These are phyloP conservation scores for Ptychodera flava DNA, from an alignment of 35 echinoderm and acorn worm species.

Conservation along the genomic window DNA sequence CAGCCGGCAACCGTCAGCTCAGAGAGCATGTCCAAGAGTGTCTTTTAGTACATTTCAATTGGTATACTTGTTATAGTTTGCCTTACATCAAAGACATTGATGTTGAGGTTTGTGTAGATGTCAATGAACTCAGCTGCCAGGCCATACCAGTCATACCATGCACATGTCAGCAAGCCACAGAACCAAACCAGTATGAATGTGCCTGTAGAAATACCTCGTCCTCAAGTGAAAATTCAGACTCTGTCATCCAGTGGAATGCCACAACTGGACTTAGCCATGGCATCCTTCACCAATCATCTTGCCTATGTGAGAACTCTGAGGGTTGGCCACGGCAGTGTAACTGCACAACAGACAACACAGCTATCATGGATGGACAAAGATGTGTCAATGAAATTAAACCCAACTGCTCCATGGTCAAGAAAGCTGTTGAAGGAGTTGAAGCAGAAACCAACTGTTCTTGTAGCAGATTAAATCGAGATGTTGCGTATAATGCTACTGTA, in stretches of 20 bases:
- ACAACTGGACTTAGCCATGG: no score
- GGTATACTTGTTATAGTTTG: slow-evolving; percentile 25
- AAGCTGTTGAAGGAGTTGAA: background rate
- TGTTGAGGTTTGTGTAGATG: background rate
- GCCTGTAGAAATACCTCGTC: background rate
- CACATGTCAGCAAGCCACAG: background rate
- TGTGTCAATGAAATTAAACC: background rate
- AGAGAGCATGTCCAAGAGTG: slow-evolving; percentile 31
- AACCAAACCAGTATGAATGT: background rate
- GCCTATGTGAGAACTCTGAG: no score
- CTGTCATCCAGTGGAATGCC: no score
- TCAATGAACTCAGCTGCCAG: background rate
- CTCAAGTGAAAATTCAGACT: no score
- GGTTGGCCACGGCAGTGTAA: no score
- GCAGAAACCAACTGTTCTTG: background rate
- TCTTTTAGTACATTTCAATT: slow-evolving; percentile 5
- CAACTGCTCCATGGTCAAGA: background rate
- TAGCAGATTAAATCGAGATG: background rate
- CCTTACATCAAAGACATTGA: background rate
- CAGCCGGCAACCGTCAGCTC: background rate
- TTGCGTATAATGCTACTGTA: background rate
- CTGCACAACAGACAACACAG: background rate
- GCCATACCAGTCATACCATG: background rate
- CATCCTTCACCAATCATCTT: no score
- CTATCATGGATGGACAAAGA: no score